Percentiles rank a stretch among this genome's conserved stretches.
Conservation (phyloP, 1,140 invertebrate species). For the Drosophila virilis region DNA sequence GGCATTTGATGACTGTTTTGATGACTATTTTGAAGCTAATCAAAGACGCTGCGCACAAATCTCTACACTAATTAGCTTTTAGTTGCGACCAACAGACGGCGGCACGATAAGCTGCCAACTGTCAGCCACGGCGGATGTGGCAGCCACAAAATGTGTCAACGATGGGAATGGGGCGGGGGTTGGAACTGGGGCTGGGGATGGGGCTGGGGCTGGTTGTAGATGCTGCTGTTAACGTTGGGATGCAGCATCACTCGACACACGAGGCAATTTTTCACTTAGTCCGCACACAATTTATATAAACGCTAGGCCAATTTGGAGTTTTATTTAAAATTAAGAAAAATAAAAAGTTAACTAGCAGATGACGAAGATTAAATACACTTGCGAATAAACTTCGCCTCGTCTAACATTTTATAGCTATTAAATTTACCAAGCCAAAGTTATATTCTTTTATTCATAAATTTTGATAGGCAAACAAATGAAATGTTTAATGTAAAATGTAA, state of each 20-base stretch:
- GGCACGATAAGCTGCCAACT: constrained; percentile 54
- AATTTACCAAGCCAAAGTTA: background rate
- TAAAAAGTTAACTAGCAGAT: background rate
- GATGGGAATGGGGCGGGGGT: constrained; percentile 11
- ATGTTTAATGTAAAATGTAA: too few species aligned
- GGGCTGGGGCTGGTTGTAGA: background rate
- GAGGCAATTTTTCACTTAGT: constrained; percentile 62
- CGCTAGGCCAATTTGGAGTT: constrained; percentile 34
- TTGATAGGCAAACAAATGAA: too few species aligned
- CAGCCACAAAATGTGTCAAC: constrained; percentile 45
- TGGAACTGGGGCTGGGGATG: background rate
- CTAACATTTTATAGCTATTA: too few species aligned
- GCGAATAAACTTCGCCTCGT: background rate
- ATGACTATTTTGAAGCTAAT: constrained; percentile 62
- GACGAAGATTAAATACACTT: constrained; percentile 29
- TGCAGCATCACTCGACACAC: constrained; percentile 5
- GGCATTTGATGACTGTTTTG: constrained; percentile 36
- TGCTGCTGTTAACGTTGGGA: background rate
- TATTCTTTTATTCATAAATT: too few species aligned
- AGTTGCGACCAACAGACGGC: constrained; percentile 56
- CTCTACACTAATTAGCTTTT: constrained; percentile 75
- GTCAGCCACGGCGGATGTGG: constrained; percentile 39
- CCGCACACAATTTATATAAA: constrained; percentile 65
- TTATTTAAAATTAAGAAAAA: constrained; percentile 6
- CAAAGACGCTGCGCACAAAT: constrained; percentile 59